Evolutionary conservation across 2,797 vertebrate species (phyloP), one percentile per base, ranked within the genome.

Genomic region (Oceanodroma leucorhoa): DNA sequence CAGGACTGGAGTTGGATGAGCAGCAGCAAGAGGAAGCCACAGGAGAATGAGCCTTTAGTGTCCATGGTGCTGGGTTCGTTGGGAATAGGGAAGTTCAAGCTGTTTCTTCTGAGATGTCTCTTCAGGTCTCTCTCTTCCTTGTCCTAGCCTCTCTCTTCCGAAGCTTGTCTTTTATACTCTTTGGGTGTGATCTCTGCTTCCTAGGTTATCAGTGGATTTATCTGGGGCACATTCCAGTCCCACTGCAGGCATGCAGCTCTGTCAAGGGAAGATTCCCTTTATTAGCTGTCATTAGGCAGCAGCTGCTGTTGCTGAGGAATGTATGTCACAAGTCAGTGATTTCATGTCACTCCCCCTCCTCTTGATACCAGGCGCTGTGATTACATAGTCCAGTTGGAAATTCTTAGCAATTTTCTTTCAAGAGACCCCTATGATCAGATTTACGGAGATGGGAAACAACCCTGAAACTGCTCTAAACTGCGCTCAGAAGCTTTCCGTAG

Each of bases 181-280:
- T 87, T 70, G 87, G 90, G 78, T 92, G 82, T 78, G 78, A 96
- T 95, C 91, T 91, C 81, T 77, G 85, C 94, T 96, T 94, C 91
- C 92, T 92, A 50, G 90, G 95, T 98, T 98, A 97, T 98, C 97
- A 94, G 96, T 86, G 92, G 95, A 90, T 98, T 97, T 92, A 95
- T 96, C 97, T 98, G 92, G 97, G 98, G 98, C 97, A 96, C 98
- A 99, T 99, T 99, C 98, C 98, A 97, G 98, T 98, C 98, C 97
- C 98, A 94, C 34, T 83, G 46, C 46, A 76, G 91, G 96, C 96
- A 87, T 96, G 98, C 98, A 97, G 98, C 97, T 82, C 95, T 94
- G 92, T 96, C 94, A 96, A 90, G 92, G 94, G 98, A 98, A 97
- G 96, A 98, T 98, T 98, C 98, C 98, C 97, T 97, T 97, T 98